Conservation (phyloP, 1,140 invertebrate species). For the Ceratosolen solmsi region DNA sequence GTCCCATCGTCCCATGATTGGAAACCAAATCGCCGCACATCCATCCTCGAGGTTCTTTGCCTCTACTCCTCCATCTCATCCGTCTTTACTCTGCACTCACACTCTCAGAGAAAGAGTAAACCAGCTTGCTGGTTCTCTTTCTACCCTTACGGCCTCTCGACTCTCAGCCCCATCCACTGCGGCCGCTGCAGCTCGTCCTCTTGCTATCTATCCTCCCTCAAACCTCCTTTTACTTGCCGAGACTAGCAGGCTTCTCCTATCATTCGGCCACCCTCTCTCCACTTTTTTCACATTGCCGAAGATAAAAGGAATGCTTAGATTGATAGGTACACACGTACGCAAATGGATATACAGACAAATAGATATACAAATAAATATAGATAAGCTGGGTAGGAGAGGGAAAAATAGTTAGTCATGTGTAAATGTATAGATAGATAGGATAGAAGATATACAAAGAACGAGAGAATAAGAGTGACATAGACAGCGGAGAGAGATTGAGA, state of each 20-base stretch:
- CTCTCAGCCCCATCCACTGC: slow-evolving; percentile 54
- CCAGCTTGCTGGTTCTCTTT: slow-evolving; percentile 7
- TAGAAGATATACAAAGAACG: neutral
- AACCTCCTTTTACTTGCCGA: neutral
- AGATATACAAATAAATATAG: too few species aligned
- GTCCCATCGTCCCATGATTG: slow-evolving; percentile 74
- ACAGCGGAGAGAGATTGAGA: neutral
- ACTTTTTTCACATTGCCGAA: neutral
- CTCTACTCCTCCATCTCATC: slow-evolving; percentile 55
- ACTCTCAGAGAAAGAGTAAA: slow-evolving; percentile 14
- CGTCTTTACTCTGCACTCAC: slow-evolving; percentile 31
- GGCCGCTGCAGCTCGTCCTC: slow-evolving; percentile 30
- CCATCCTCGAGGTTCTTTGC: slow-evolving; percentile 59
- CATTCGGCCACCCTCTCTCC: too few species aligned
- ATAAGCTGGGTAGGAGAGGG: too few species aligned
- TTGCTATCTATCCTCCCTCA: slow-evolving; percentile 56
- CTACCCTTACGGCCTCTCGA: slow-evolving; percentile 58
- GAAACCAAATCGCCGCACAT: slow-evolving; percentile 75
- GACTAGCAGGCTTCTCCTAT: neutral
- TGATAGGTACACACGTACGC: neutral
- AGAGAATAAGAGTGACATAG: neutral
- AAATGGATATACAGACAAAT: neutral
- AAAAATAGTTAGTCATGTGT: too few species aligned
- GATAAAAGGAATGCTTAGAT: neutral
- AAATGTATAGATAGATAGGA: too few species aligned